These are phyloP conservation scores for Drosophila truncata DNA, from an alignment of 1,140 invertebrate species.

Conservation along the genomic window DNA sequence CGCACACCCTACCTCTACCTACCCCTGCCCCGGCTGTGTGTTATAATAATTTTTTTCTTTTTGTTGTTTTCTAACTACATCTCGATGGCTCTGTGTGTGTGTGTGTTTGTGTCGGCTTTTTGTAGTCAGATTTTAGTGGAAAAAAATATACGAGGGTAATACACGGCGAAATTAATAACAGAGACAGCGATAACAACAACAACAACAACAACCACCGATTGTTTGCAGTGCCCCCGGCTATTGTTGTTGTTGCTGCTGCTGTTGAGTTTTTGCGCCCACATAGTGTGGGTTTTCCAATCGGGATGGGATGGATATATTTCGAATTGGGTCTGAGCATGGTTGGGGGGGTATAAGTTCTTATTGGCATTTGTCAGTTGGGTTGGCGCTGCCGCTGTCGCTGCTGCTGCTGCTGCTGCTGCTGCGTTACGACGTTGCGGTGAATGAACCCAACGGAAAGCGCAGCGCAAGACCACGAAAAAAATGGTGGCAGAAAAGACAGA, in stretches of 20 bases:
- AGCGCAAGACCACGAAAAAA: slow-evolving; percentile 46
- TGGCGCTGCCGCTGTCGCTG: background rate
- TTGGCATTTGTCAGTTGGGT: slow-evolving; percentile 39
- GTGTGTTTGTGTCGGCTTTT: slow-evolving; percentile 9
- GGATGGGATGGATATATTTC: background rate
- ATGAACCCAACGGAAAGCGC: slow-evolving; percentile 47
- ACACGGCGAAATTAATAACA: slow-evolving; percentile 42
- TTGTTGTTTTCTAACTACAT: slow-evolving; percentile 21
- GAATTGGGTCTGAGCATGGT: background rate
- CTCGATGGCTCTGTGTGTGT: slow-evolving; percentile 1
- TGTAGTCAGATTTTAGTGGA: slow-evolving; percentile 8
- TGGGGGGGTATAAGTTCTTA: slow-evolving; percentile 27
- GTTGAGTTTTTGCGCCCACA: slow-evolving; percentile 14
- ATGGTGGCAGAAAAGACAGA: slow-evolving; percentile 30
- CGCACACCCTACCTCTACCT: background rate
- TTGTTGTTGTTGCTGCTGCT: background rate
- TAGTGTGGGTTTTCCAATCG: slow-evolving; percentile 35
- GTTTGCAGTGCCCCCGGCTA: slow-evolving; percentile 10
- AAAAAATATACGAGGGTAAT: background rate
- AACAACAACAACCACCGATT: slow-evolving; percentile 17
- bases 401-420: background rate
- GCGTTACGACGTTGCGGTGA: slow-evolving; percentile 27
- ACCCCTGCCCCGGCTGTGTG: background rate
- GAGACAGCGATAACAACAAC: slow-evolving; percentile 9
- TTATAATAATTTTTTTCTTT: slow-evolving; percentile 10